These are phyloP conservation scores for Microctenopoma steveboyesi DNA, from an alignment of 2,797 vertebrate genomes.

Conservation along the genomic window DNA sequence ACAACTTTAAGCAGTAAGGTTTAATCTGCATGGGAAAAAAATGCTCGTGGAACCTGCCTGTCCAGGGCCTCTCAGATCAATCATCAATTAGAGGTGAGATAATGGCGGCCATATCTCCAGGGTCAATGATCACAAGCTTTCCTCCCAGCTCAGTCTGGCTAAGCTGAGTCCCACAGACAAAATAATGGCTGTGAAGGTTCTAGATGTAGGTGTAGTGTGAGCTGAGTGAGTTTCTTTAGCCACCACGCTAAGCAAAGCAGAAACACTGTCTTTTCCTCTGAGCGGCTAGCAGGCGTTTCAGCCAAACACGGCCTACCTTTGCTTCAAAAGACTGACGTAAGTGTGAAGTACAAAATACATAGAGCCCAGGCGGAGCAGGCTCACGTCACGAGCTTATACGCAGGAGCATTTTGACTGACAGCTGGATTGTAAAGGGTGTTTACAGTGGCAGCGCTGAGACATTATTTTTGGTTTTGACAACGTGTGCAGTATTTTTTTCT, in stretches of 20 bases:
- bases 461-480: constrained; percentile 41
- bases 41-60: constrained; percentile 62
- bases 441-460: constrained; percentile 62
- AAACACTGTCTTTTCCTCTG: constrained; percentile 40
- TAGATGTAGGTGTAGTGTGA: constrained; percentile 29
- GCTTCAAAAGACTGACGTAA: constrained; percentile 61
- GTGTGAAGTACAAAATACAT: constrained; percentile 36
- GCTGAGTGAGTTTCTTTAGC: constrained; percentile 45
- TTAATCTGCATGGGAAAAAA: constrained; percentile 86
- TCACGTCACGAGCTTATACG: constrained; percentile 1
- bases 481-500: constrained; percentile 26
- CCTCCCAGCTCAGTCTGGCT: constrained; percentile 31
- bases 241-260: constrained; percentile 48
- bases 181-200: constrained; percentile 27
- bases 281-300: constrained; percentile 11
- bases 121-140: constrained; percentile 67
- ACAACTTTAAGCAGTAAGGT: constrained; percentile 80
- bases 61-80: constrained; percentile 73
- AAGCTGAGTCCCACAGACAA: constrained; percentile 14
- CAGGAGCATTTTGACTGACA: constrained; percentile 61
- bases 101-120: constrained; percentile 70
- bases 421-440: constrained; percentile 62
- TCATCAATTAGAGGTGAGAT: constrained; percentile 82
- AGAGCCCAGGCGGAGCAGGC: constrained; percentile 27
- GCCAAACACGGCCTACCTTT: constrained; percentile 49